These are phyloP conservation scores for Epirrita christyi DNA, from an alignment of 2,888 invertebrate genomes.

Conservation along the genomic window DNA sequence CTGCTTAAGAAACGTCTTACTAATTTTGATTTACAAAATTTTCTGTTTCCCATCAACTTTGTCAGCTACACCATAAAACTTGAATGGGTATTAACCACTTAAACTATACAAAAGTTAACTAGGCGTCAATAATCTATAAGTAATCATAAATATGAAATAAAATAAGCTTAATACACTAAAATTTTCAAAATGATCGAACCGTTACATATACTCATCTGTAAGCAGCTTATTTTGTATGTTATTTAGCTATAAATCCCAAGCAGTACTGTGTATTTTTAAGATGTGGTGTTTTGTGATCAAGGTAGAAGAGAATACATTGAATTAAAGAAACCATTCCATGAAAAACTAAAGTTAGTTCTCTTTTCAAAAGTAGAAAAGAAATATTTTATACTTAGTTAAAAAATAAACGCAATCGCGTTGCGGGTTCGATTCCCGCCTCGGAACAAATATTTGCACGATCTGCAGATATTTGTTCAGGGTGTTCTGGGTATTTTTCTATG, in stretches of 20 bases:
- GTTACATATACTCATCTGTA: conserved; percentile 57
- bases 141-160: conserved; percentile 38
- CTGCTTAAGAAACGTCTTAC: no score
- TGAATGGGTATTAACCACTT: conserved; percentile 23
- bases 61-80: conserved; percentile 22
- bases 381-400: no score
- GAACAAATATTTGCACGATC: no score
- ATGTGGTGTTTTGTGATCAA: conserved; percentile 17
- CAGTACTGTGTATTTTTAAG: conserved; percentile 37
- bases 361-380: no score
- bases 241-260: conserved; percentile 39
- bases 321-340: no score
- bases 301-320: conserved; percentile 10
- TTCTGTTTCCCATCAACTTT: conserved; percentile 17
- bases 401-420: no score
- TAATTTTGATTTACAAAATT: no score
- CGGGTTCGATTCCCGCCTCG: no score
- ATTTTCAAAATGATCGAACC: conserved; percentile 42
- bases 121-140: conserved; percentile 38
- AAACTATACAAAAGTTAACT: conserved; percentile 32
- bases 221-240: conserved; percentile 65
- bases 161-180: conserved; percentile 36
- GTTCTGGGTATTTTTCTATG: no score
- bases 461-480: no score
- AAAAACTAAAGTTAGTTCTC: no score